phyloP scores from a whole-genome alignment of 2,888 invertebrate species.

The Pyrocoelia pectoralis region DNA sequence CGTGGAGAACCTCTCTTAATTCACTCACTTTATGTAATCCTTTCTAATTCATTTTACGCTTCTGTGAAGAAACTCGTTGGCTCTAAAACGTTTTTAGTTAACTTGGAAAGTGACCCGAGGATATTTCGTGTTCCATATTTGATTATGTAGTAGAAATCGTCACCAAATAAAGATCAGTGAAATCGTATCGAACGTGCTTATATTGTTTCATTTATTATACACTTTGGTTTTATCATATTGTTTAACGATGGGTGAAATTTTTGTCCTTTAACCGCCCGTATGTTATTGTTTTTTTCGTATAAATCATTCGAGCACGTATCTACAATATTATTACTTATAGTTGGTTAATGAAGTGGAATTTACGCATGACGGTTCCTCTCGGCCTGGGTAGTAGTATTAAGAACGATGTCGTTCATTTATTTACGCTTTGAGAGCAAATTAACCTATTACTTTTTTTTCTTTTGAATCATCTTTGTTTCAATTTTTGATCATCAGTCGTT shows the following conservation, averaged over 20 bases:
- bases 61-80: neutral
- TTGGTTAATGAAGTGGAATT: neutral
- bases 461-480: no score
- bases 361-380: neutral
- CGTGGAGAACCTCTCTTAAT: neutral
- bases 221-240: no score
- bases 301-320: neutral
- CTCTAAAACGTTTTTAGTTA: neutral
- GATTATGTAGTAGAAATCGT: neutral
- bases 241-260: neutral
- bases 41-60: constrained; percentile 7
- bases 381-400: no score
- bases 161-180: constrained; percentile 1
- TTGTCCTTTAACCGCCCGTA: neutral
- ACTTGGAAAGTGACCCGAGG: neutral
- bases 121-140: neutral
- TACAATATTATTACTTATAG: neutral
- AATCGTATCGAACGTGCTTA: neutral
- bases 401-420: neutral
- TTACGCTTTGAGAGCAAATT: neutral
- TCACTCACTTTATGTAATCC: constrained; percentile 9
- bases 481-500: no score
- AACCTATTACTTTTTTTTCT: neutral
- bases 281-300: neutral
- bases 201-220: neutral